These are phyloP conservation scores for Cactoblastis cactorum DNA, from an alignment of 2,888 invertebrate species.

Conservation along the genomic window DNA sequence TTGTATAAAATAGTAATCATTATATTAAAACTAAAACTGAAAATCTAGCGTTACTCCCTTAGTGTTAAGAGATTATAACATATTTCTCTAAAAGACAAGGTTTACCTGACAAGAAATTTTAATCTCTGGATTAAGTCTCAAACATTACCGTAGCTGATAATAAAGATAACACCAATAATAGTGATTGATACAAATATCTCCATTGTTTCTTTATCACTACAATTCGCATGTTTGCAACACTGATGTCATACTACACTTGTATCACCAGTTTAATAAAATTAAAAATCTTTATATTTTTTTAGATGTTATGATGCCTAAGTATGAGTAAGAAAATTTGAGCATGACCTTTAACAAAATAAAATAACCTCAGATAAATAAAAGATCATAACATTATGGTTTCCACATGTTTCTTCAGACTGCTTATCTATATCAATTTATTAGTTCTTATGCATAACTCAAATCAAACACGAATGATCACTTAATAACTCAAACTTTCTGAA, in stretches of 20 bases:
- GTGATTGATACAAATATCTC: too few species aligned
- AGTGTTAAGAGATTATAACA: not conserved
- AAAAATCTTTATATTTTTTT: too few species aligned
- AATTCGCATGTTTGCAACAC: not conserved
- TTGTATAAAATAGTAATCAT: too few species aligned
- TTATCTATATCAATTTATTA: not conserved
- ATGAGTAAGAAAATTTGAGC: too few species aligned
- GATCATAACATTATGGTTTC: too few species aligned
- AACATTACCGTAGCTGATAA: not conserved
- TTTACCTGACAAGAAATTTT: not conserved
- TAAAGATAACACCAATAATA: not conserved
- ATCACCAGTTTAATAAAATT: not conserved
- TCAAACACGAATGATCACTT: not conserved
- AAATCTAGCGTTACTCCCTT: not conserved
- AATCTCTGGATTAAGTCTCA: not conserved
- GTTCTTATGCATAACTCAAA: not conserved
- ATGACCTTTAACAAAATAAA: too few species aligned
- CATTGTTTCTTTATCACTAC: too few species aligned
- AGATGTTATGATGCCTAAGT: too few species aligned
- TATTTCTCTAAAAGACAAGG: not conserved
- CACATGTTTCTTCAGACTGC: too few species aligned
- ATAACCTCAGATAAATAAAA: too few species aligned
- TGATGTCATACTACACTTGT: not conserved
- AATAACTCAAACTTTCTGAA: not conserved
- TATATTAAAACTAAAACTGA: not conserved